phyloP scores from a whole-genome alignment of 2,797 vertebrate species.

The Toxotes lorentzi region DNA sequence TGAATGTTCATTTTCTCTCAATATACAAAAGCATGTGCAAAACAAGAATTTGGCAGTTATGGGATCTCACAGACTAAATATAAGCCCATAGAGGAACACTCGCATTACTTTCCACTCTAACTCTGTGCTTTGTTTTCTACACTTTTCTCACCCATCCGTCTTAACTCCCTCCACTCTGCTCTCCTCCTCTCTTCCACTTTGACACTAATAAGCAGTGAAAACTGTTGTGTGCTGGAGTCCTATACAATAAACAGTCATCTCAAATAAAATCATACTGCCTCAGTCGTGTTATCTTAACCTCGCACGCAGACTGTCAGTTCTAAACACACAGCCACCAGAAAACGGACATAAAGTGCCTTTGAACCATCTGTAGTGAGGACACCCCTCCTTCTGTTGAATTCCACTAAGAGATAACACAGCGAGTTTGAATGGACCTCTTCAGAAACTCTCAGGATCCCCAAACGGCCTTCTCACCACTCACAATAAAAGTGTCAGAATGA shows the following conservation, averaged over 20 bases:
- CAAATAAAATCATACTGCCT: constrained; percentile 59
- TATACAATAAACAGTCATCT: constrained; percentile 55
- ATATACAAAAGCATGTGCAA: constrained; percentile 1
- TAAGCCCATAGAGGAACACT: not conserved
- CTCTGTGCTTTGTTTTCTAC: constrained; percentile 16
- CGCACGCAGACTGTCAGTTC: constrained; percentile 51
- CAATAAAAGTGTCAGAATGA: too few species aligned
- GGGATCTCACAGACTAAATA: constrained; percentile 26
- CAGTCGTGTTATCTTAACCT: constrained; percentile 33
- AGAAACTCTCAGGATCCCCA: not conserved
- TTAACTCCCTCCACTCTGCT: constrained; percentile 21
- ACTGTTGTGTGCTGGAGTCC: constrained; percentile 57
- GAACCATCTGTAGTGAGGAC: constrained; percentile 1
- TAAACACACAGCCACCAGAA: not conserved
- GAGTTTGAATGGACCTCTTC: not conserved
- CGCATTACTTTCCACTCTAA: not conserved
- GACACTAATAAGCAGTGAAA: constrained; percentile 72
- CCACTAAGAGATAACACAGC: not conserved
- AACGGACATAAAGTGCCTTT: constrained; percentile 27
- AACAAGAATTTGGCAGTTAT: not conserved
- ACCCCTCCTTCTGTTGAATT: not conserved
- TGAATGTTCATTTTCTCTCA: constrained; percentile 1
- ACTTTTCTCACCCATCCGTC: constrained; percentile 9
- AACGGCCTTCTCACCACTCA: too few species aligned
- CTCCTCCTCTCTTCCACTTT: constrained; percentile 41